Evolutionary conservation across 2,888 invertebrate species (phyloP).

Genomic region (Amblyteles armatorius): DNA sequence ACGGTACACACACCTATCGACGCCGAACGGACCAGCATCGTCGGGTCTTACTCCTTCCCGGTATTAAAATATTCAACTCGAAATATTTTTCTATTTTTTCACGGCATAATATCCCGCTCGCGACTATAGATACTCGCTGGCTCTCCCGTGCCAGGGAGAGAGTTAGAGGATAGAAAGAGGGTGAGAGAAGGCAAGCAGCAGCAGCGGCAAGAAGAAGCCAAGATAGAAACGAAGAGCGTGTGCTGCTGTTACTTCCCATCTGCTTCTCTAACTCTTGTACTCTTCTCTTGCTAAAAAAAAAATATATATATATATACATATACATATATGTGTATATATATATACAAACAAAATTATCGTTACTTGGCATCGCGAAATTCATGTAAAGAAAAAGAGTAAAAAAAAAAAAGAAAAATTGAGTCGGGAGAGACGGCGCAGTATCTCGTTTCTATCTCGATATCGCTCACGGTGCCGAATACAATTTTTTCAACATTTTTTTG

Average conservation of each 20-base stretch:
- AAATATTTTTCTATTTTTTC: background rate
- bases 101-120: constrained; percentile 12
- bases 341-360: background rate
- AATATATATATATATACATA: background rate
- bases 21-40: constrained; percentile 22
- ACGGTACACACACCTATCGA: constrained; percentile 21
- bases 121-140: constrained; percentile 8
- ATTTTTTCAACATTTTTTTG: constrained; percentile 10
- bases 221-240: constrained; percentile 44
- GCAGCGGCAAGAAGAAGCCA: constrained; percentile 35
- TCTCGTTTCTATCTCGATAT: constrained; percentile 53
- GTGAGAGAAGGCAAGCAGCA: constrained; percentile 32
- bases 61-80: constrained; percentile 3
- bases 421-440: background rate
- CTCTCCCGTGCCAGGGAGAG: constrained; percentile 27
- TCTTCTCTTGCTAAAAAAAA: constrained; percentile 1
- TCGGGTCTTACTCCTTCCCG: background rate
- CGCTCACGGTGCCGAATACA: constrained; percentile 34
- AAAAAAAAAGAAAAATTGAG: background rate
- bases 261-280: constrained; percentile 22
- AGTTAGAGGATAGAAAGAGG: constrained; percentile 25
- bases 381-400: background rate
- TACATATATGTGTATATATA: background rate
- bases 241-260: constrained; percentile 61
- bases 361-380: background rate